Evolutionary conservation across 2,888 invertebrate species (phyloP).

Genomic region (Bugula neritina): DNA sequence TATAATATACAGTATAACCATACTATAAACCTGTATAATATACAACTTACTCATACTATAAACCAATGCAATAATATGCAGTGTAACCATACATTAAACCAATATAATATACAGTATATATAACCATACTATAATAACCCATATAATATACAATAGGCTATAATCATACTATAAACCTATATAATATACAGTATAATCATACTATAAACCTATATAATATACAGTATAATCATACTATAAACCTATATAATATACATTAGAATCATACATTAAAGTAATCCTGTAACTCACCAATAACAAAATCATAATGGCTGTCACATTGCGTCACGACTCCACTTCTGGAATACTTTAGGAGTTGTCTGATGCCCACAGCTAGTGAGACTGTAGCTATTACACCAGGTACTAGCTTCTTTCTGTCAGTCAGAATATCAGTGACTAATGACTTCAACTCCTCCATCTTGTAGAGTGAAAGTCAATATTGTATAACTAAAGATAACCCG

Average conservation of each 20-base stretch:
- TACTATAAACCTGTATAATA: too few species aligned
- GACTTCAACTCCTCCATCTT: background rate
- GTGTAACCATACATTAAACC: background rate
- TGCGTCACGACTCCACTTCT: background rate
- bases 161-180: background rate
- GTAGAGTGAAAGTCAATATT: background rate
- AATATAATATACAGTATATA: background rate
- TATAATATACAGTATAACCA: too few species aligned
- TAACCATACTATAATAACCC: background rate
- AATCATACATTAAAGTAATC: background rate
- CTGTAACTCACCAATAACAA: slow-evolving; percentile 9
- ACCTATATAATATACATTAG: background rate
- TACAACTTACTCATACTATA: too few species aligned
- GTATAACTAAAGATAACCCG: too few species aligned
- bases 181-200: background rate
- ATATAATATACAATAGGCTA: too few species aligned
- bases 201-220: background rate
- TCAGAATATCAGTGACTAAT: background rate
- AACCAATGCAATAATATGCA: background rate
- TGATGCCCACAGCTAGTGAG: background rate
- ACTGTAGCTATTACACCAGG: background rate
- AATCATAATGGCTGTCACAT: background rate
- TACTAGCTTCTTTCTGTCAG: background rate
- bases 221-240: background rate
- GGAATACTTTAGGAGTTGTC: background rate